Base-by-base conservation (phyloP, 2,888 invertebrate genomes). In the Tipula confusa region DNA sequence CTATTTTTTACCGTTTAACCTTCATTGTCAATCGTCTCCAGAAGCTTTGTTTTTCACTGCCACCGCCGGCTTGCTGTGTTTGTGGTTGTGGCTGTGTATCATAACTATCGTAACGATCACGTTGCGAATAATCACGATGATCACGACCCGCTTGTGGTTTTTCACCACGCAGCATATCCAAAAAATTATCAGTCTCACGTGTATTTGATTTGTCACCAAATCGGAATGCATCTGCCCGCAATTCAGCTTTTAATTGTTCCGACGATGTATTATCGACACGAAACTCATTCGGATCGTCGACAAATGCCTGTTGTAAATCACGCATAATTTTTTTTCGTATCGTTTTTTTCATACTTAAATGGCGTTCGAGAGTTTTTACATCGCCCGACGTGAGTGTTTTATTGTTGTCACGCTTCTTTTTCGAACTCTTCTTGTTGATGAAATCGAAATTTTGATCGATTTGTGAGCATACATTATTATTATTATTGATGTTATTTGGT, bases 301-400 rank as follows among this genome's bases (percentile, higher is more conserved):
- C 93, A 88, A 93, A 93, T 79, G 93, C 93, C 88, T 95, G 95
- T 87, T 95, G 93, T 86, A 95, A 91, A 88, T 95, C 95, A 36
- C 95, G 91, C 95, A 95, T 95, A 87, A 95, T 95, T 90, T 95
- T 95, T 90, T 95, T 95, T 86, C 95, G 90, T 86, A 95, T 95
- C 18, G 95, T 95, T 88, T 95, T 95, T 91, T 96, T 95, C 95
- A 95, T 95, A 88, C 95, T 95, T 86, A 96, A 91, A 89, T 95
- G 95, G 86, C 95, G 91, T 87, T 96, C 95, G 79, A 95, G 89
- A 24, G 95, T 95, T 87, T 93, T 93, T 79, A 94, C 93, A 88
- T 93, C 93, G 83, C 92, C 93, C 87, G 93, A 93, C 13, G 92
- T 91, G 86, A 92, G 91, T 1, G 92, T 91, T 87, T 93, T 93